Base-by-base conservation (phyloP, 2,888 invertebrate species). In the Drosophila testacea region DNA sequence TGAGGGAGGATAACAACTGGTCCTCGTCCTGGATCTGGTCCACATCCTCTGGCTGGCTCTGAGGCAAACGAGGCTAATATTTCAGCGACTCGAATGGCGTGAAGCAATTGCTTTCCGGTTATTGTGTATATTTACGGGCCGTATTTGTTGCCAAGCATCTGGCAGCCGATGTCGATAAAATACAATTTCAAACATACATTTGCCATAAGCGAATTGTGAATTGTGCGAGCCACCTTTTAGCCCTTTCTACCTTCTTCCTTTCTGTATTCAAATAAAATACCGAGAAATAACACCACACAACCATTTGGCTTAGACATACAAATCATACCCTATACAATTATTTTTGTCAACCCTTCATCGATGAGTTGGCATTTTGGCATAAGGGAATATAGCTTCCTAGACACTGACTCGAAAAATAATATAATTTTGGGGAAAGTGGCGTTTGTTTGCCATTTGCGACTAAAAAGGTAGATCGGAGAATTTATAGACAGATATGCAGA, bases 71-170 rank as follows among this genome's bases (percentile, higher is more conserved):
- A 77, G 66, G 74, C 74, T 77, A 75, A 75, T 75, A 75, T 87
- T 85, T 83, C 85, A 88, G 77, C 68, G 73, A 64, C 70, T 81
- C 82, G 74, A 84, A 81, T 71, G 79, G 77, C 80, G 77, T 73
- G 80, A 85, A 79, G 88, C 85, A 84, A 83, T 83, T 88, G 88
- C 88, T 77, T 84, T 83, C 79, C 88, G 82, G 73, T 73, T 75
- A 73, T 75, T 79, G 79, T 75, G 74, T 81, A 69, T 79, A 74
- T 82, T 87, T 87, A 71, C 79, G 70, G 83, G 65, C 50, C 61
- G 56, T 73, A 79, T 84, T 84, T 84, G 85, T 73, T 81, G 72
- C 64, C 65, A 72, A 70, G 73, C 79, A 83, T 79, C 79, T 74
- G 83, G 79, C 69, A 73, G 65, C 54, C 71, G 73, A 66, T 84